Base-by-base conservation (phyloP, 2,888 invertebrate species). In the Drosophila neoperkinsi region DNA sequence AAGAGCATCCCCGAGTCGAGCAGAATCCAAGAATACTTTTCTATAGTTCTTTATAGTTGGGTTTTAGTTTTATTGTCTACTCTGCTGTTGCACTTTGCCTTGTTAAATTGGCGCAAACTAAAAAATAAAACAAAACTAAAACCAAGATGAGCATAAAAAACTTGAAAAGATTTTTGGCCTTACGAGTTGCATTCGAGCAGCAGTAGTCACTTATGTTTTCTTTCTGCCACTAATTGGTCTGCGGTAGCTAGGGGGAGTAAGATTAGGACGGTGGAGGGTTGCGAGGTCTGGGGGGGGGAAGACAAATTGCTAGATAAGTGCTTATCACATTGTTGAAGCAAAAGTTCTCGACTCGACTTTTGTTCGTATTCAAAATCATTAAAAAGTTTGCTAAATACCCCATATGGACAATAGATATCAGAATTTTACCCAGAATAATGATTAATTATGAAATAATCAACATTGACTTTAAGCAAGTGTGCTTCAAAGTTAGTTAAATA, bases 91-190 rank as follows among this genome's bases (percentile, higher is more conserved):
- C 36, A 34, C 43, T 51, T 66, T 57, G 79, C 50, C 83, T 68
- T 79, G 76, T 74, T 85, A 85, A 84, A 83, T 84, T 82, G 87
- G 84, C 77, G 82, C 84, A 86, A 84, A 81, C 78, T 67, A 74
- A 78, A 77, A 78, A 57, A 49, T 33, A 38, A 70, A 77, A 62
- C 63, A 59, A 60, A 72, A 68, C 62, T 68, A 68, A 74, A 62
- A 51, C 33, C 61, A 57, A 71, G 70, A 60, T 50, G 71, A 71
- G 65, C 58, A 73, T 57, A 41, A 66, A 78, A 70, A 77, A 77
- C 56, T 66, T 74, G 68, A 50, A 79, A 79, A 78, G 76, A 78
- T 78, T 79, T 79, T 61, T 52, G 41, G 62, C 68, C 59, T 79
- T 79, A 59, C 74, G 74, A 71, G 4, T 4, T 11, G 49, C 55